Base-by-base conservation (phyloP, 1,140 invertebrate genomes). In the Lepidurus packardi region DNA sequence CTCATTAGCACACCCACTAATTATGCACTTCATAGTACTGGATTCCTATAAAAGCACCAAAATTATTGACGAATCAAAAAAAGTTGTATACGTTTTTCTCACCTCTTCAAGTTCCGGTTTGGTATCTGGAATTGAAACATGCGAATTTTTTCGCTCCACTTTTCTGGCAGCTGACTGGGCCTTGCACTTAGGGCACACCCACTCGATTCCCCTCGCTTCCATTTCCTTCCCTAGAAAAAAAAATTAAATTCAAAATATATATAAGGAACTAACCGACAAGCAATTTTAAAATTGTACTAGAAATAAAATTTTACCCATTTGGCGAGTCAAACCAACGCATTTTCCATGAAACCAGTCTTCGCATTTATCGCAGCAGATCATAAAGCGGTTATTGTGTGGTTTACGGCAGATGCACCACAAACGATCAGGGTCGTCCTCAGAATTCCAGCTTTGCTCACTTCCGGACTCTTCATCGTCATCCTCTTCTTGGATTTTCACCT, bases 281-380 rank as follows among this genome's bases (percentile, higher is more conserved):
- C 16, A 7, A 11, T 0, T 47, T 47, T 73, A 77, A 47, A 34
- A 47, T 1, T 16, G 8, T 47, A 45, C 16, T 7, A 47, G 1
- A 77, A 77, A 34, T 77, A n/a, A 65, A 65, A 65, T 9, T 65
- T 86, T 85, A 86, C 93, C 91, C 91, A 94, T 93, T 1, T 90
- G 90, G 87, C 95, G 95, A 16, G 94, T 96, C 7, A 98, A 92
- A 80, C 94, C 94, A 7, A 98, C 96, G 87, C 96, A 98, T 82
- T 93, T 94, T 8, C 96, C 96, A 85, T 98, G 97, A 83, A 95
- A 98, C 96, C 96, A 98, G 82, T 98, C 95, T 84, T 97, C 93
- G 85, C 96, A 98, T 1, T 90, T 89, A 85, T 98, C 97, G 85
- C 97, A 98, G 84, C 94, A 96, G 83, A 98, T 98, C 97, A 98